Conservation (phyloP, 1,140 invertebrate species). For the Aphidius gifuensis region DNA sequence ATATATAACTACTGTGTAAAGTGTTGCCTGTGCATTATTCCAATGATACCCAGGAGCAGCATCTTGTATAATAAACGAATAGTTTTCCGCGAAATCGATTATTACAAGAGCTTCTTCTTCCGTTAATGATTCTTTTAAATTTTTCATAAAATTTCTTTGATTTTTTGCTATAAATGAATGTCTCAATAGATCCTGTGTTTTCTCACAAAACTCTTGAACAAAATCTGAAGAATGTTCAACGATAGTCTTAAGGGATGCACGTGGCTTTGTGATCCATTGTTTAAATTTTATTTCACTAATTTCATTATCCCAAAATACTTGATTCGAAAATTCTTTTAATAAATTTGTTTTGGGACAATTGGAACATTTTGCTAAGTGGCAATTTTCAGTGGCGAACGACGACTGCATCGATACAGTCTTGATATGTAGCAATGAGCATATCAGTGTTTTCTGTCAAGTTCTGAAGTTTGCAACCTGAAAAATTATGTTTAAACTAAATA, state of each 20-base stretch:
- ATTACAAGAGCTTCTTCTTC: background rate
- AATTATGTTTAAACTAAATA: background rate
- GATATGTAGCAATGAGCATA: slow-evolving; percentile 7
- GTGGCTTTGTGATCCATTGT: slow-evolving; percentile 51
- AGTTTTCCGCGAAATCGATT: background rate
- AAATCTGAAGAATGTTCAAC: background rate
- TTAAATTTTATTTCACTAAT: slow-evolving; percentile 54
- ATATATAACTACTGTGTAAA: slow-evolving; percentile 5
- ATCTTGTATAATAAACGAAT: background rate
- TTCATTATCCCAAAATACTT: slow-evolving; percentile 46
- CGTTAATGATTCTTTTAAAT: background rate
- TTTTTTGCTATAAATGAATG: slow-evolving; percentile 1
- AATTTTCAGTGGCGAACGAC: slow-evolving; percentile 12
- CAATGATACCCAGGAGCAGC: background rate
- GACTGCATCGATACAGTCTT: slow-evolving; percentile 15
- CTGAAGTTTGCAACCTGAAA: slow-evolving; percentile 11
- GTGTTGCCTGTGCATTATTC: background rate
- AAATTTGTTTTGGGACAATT: slow-evolving; percentile 16
- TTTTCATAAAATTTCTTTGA: background rate
- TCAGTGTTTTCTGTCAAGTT: slow-evolving; percentile 9
- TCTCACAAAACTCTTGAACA: slow-evolving; percentile 5
- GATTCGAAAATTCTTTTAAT: background rate
- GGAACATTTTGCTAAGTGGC: slow-evolving; percentile 16
- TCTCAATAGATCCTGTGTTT: background rate
- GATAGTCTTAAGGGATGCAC: slow-evolving; percentile 54